Base-by-base conservation (phyloP, 2,888 invertebrate genomes). In the Branchellion lobata region DNA sequence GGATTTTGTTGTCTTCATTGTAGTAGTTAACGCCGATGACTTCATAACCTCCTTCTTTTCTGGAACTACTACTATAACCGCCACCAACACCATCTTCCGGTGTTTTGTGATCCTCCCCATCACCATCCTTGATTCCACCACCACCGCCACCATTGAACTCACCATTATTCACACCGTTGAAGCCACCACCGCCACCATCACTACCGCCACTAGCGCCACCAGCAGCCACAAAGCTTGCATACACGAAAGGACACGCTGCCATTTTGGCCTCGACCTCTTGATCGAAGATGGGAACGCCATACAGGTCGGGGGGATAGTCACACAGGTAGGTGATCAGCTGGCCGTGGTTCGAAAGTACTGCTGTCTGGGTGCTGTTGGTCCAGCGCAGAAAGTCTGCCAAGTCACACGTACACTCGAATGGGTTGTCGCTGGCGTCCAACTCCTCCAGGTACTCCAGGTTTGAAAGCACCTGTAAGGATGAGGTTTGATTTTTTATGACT, bases 351-450 rank as follows among this genome's bases (percentile, higher is more conserved):
- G 79, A 74, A 29, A 82, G 71, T 0, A 83, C 80, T 0, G 73
- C 79, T 29, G 82, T 81, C 53, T 72, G 61, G n/a, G 82, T 83
- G n/a, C 73, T 65, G 74, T 83, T 83, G 24, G 83, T 78, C 83
- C 83, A 83, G 57, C 78, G 78, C 21, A 82, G 80, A 77, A 82
- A 83, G 0, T 81, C 81, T 8, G 79, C 57, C n/a, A 83, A 31
- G 27, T 72, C 72, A 65, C 83, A 83, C 14, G 80, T 73, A 71
- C 83, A 83, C 36, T 81, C 77, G 81, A 73, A 83, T 0, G 83
- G 83, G 71, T 83, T 83, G 34, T 73, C 78, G 47, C 81, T 79
- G 40, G 82, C 74, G 77, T 83, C 83, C 2, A 83, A 51, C 76
- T 78, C 81, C 69, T 83, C 83, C 76, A 83, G 76, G 75, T 81